phyloP scores from a whole-genome alignment of 92 coral and sea anemone species.

The Galaxea fascicularis region DNA sequence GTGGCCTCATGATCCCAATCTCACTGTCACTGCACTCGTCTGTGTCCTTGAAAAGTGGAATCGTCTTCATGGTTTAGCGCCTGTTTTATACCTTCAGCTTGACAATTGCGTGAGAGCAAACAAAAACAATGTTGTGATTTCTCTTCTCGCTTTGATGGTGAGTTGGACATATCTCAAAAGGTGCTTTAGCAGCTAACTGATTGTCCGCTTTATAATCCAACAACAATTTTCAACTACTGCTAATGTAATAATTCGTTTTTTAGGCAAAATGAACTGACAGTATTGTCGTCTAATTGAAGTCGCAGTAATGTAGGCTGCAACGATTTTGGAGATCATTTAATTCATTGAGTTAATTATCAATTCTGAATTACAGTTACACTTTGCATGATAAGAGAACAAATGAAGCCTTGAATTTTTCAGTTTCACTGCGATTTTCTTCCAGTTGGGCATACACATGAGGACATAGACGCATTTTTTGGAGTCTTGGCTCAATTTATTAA shows the following conservation, averaged over 20 bases:
- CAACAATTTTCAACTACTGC: not conserved
- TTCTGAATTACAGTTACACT: not conserved
- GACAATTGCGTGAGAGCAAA: not conserved
- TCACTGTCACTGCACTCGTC: too few species aligned
- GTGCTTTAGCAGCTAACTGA: not conserved
- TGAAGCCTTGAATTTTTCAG: not conserved
- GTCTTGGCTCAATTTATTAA: not conserved
- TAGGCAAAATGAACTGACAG: too few species aligned
- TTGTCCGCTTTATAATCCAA: not conserved
- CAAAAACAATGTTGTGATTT: not conserved
- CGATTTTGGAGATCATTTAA: not conserved
- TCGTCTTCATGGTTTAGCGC: too few species aligned
- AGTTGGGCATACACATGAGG: not conserved
- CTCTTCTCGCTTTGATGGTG: too few species aligned
- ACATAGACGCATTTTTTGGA: not conserved
- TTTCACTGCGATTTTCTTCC: not conserved
- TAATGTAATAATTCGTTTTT: too few species aligned
- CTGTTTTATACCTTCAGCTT: too few species aligned
- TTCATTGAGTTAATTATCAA: not conserved
- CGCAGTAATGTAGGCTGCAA: not conserved
- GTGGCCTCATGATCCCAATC: too few species aligned
- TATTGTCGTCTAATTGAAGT: too few species aligned
- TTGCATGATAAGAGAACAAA: not conserved
- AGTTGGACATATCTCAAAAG: not conserved
- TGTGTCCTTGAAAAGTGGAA: too few species aligned